phyloP scores from a whole-genome alignment of 2,797 vertebrate genomes.

The Chaenodraco wilsoni region DNA sequence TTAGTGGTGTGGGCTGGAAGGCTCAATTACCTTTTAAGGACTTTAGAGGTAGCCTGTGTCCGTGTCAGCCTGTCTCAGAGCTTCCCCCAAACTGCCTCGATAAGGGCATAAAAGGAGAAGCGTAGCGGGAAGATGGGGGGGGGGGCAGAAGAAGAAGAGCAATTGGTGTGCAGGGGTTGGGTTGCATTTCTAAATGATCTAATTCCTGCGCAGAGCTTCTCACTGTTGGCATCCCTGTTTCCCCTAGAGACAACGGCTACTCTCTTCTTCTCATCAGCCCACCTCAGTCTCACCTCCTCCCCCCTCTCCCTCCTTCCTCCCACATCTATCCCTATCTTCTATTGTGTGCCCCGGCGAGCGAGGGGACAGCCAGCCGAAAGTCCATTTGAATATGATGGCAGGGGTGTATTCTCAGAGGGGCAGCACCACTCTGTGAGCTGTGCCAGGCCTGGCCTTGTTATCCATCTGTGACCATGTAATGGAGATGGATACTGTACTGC shows the following conservation, averaged over 20 bases:
- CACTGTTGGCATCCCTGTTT: conserved; percentile 64
- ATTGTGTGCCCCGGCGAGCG: conserved; percentile 46
- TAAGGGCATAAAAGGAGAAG: conserved; percentile 65
- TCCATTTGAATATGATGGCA: conserved; percentile 76
- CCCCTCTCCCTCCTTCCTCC: conserved; percentile 31
- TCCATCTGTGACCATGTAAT: conserved; percentile 76
- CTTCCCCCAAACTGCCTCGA: conserved; percentile 65
- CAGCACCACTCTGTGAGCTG: conserved; percentile 67
- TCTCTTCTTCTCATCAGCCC: conserved; percentile 74
- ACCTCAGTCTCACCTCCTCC: conserved; percentile 63
- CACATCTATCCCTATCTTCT: conserved; percentile 41
- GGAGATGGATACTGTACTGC: conserved; percentile 71
- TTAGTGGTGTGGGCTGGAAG: conserved; percentile 82
- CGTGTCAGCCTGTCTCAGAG: conserved; percentile 71
- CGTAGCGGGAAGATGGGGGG: conserved; percentile 7
- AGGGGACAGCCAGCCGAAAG: conserved; percentile 63
- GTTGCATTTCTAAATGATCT: conserved; percentile 81
- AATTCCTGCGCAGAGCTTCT: conserved; percentile 69
- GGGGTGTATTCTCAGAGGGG: conserved; percentile 72
- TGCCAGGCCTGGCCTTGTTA: conserved; percentile 73
- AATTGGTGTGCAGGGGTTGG: conserved; percentile 60
- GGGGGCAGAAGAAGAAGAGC: conserved; percentile 49
- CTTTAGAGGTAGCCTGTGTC: conserved; percentile 75
- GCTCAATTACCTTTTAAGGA: conserved; percentile 85
- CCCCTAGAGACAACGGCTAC: conserved; percentile 69